A percentile compares a stretch with the other conserved stretches of the same genome.
Evolutionary conservation across 2,888 invertebrate species (phyloP).

Genomic region (Synergus laeviventris): DNA sequence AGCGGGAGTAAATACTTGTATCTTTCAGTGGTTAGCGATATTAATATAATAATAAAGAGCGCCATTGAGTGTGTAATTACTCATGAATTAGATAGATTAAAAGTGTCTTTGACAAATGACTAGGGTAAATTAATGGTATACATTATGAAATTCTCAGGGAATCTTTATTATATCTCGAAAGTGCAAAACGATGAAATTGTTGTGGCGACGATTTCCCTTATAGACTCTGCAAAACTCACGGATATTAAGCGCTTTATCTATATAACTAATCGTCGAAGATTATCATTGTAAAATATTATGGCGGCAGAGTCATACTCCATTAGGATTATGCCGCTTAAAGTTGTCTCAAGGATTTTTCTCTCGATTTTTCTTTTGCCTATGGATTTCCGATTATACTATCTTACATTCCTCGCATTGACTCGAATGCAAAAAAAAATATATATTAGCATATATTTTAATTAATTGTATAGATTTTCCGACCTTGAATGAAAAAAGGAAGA

Average conservation of each 20-base stretch:
- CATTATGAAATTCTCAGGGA: constrained; percentile 20
- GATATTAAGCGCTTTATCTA: neutral
- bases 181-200: constrained; percentile 12
- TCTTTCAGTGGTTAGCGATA: neutral
- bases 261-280: neutral
- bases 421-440: neutral
- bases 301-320: neutral
- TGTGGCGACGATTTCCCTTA: constrained; percentile 7
- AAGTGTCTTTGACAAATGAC: constrained; percentile 12
- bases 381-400: neutral
- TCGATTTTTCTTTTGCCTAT: neutral
- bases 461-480: neutral
- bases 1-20: neutral
- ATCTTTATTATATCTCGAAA: constrained; percentile 22
- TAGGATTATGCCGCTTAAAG: neutral
- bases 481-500: neutral
- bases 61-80: constrained; percentile 9
- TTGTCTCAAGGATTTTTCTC: neutral
- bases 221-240: neutral
- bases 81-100: constrained; percentile 35
- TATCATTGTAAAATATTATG: neutral
- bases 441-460: neutral
- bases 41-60: neutral
- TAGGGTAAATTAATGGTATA: neutral
- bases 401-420: neutral